Percentiles rank a stretch among this genome's conserved stretches.
Evolutionary conservation across 2,797 vertebrate species (phyloP).

Genomic region (Pipistrellus pipistrellus): DNA sequence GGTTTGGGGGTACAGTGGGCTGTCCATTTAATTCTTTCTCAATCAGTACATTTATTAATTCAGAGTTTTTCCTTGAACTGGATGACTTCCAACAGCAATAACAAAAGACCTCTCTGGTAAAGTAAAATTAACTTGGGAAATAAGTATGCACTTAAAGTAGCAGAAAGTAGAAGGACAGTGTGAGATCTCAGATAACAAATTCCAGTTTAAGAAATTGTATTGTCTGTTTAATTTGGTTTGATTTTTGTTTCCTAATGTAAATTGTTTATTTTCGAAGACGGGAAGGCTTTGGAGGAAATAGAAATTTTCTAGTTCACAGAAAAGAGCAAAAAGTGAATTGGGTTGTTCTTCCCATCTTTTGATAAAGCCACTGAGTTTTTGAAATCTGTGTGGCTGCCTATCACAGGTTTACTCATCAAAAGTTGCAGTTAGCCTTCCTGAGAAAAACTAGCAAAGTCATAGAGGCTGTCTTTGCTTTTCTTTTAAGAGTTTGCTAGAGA

Average conservation of each 20-base stretch:
- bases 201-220: conserved; percentile 21
- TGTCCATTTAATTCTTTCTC: conserved; percentile 50
- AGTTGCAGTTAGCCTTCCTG: not conserved
- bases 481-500: not conserved
- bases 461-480: not conserved
- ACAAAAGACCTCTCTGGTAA: conserved; percentile 11
- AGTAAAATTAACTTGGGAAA: conserved; percentile 48
- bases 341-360: not conserved
- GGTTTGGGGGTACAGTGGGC: not conserved
- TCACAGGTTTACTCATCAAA: not conserved
- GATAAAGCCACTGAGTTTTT: not conserved
- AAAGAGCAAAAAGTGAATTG: not conserved
- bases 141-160: not conserved
- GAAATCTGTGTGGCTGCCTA: not conserved
- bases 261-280: not conserved
- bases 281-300: conserved; percentile 13
- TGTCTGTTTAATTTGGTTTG: conserved; percentile 2
- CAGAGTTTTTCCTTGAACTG: conserved; percentile 27
- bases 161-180: not conserved
- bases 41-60: not conserved
- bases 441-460: not conserved
- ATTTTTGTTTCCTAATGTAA: conserved; percentile 30
- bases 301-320: not conserved
- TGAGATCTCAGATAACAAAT: not conserved
- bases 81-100: not conserved